These are phyloP conservation scores for Phylloscopus trochiloides DNA, from an alignment of 2,113 vertebrate species.

Conservation along the genomic window DNA sequence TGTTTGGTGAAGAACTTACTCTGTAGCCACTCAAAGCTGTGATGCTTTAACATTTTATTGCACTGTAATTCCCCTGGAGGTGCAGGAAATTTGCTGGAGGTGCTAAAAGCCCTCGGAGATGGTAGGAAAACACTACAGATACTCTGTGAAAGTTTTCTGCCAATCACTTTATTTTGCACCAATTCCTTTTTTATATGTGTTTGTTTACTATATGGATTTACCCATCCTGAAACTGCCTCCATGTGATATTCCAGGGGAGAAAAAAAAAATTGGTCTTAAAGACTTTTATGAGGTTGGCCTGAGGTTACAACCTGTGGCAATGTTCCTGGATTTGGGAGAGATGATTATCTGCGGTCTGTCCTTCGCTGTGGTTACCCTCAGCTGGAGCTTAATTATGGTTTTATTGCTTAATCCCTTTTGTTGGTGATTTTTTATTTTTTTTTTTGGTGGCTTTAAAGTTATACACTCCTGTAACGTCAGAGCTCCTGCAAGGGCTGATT, in stretches of 20 bases:
- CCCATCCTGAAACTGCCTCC: not conserved
- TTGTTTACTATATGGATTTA: slow-evolving; percentile 12
- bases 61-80: slow-evolving; percentile 32
- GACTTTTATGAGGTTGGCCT: slow-evolving; percentile 40
- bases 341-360: not conserved
- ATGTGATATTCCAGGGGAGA: not conserved
- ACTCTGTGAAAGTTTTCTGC: not conserved
- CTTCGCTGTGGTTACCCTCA: not conserved
- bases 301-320: slow-evolving; percentile 46
- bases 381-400: slow-evolving; percentile 17
- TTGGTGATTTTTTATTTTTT: not conserved
- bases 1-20: slow-evolving; percentile 12
- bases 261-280: slow-evolving; percentile 24
- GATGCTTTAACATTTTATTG: slow-evolving; percentile 33
- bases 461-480: not conserved
- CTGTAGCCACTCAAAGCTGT: not conserved
- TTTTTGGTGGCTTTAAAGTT: not conserved
- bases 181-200: slow-evolving; percentile 24
- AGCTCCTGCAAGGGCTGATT: not conserved
- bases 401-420: slow-evolving; percentile 28
- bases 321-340: slow-evolving; percentile 23
- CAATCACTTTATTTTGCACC: slow-evolving; percentile 14
- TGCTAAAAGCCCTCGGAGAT: not conserved
- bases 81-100: slow-evolving; percentile 28
- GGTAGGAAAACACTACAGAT: not conserved